phyloP scores from a whole-genome alignment of 2,113 vertebrate genomes.

The Aldabrachelys gigantea region DNA sequence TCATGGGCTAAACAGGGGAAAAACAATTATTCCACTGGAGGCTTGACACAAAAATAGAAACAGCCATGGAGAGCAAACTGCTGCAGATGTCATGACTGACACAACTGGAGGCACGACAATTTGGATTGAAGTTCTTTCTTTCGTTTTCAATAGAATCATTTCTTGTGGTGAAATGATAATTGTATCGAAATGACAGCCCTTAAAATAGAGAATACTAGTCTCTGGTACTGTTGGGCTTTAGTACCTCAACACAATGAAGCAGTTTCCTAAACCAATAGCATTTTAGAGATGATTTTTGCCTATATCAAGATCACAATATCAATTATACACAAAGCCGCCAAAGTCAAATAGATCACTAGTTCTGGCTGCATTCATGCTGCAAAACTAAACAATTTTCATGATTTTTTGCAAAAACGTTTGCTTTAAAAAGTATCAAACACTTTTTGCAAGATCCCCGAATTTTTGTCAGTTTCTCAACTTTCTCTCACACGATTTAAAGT shows the following conservation, averaged over 20 bases:
- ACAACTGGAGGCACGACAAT: background rate
- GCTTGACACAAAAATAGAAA: conserved; percentile 39
- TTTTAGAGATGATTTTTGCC: background rate
- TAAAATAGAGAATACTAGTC: background rate
- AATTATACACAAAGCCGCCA: background rate
- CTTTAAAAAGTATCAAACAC: background rate
- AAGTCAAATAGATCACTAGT: background rate
- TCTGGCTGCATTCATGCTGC: background rate
- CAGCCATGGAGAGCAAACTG: background rate
- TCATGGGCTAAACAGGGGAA: background rate
- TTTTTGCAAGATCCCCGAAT: background rate
- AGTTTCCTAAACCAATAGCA: conserved; percentile 2
- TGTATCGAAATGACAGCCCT: background rate
- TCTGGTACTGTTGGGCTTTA: background rate
- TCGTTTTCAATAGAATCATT: background rate
- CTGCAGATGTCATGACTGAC: background rate
- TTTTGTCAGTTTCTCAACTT: background rate
- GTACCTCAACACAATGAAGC: background rate
- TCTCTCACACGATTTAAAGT: background rate
- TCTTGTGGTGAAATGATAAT: conserved; percentile 1
- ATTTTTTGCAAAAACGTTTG: background rate
- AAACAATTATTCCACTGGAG: background rate
- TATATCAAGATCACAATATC: background rate
- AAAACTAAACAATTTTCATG: background rate
- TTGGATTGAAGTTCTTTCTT: background rate